Percentiles rank a stretch among this genome's conserved stretches.
Evolutionary conservation across 2,797 vertebrate species (phyloP).

Genomic region (Scolopax bukidnonensis): DNA sequence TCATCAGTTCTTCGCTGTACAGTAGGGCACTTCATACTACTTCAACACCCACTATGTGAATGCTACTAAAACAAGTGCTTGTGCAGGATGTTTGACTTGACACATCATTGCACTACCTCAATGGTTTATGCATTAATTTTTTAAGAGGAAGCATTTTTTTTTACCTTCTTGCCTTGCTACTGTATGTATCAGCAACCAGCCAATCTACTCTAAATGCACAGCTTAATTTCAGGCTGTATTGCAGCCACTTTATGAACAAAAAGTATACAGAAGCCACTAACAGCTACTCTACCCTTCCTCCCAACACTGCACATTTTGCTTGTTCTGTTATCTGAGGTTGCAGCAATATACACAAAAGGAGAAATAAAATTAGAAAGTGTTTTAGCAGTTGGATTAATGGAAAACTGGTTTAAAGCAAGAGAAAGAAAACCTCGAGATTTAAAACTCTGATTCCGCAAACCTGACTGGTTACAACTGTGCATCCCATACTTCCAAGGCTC

Average conservation of each 20-base stretch:
- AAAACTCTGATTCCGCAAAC: background rate
- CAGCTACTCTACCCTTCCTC: background rate
- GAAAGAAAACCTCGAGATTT: background rate
- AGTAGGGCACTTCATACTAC: background rate
- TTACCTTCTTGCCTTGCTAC: background rate
- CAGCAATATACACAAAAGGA: background rate
- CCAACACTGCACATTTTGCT: accelerated
- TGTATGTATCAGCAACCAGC: background rate
- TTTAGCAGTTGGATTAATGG: background rate
- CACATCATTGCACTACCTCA: background rate
- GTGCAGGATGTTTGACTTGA: background rate
- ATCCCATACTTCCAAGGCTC: background rate
- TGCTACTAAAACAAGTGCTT: background rate
- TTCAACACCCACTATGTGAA: background rate
- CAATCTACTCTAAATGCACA: background rate
- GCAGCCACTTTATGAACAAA: background rate
- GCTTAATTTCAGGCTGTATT: background rate
- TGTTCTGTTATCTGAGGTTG: background rate
- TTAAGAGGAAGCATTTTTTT: constrained; percentile 11
- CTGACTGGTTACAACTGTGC: background rate
- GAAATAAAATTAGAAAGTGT: background rate
- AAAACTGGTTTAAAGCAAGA: background rate
- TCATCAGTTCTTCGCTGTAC: background rate
- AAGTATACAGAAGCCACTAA: background rate
- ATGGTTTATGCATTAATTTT: background rate